phyloP scores from a whole-genome alignment of 2,113 vertebrate species.

The Oryzias celebensis region DNA sequence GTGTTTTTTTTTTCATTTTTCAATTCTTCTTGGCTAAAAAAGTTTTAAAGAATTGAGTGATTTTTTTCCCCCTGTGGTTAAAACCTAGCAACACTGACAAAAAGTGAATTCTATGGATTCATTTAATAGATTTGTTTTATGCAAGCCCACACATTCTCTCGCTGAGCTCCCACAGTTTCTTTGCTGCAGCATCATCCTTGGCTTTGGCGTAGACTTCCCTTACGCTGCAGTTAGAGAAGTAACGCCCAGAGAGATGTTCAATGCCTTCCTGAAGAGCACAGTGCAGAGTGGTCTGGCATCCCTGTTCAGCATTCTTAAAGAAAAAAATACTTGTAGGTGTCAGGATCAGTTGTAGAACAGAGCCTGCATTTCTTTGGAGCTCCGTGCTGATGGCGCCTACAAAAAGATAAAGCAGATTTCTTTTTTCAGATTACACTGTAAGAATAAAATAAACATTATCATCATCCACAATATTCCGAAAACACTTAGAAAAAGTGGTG shows the following conservation, averaged over 20 bases:
- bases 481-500: neutral
- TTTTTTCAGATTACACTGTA: no score
- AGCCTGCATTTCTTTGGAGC: conserved; percentile 67
- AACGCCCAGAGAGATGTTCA: conserved; percentile 85
- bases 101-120: neutral
- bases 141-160: conserved; percentile 71
- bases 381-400: conserved; percentile 82
- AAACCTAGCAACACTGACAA: no score
- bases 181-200: conserved; percentile 81
- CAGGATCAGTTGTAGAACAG: neutral
- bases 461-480: no score
- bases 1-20: no score
- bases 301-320: conserved; percentile 73
- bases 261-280: conserved; percentile 85
- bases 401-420: neutral
- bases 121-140: neutral
- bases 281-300: conserved; percentile 83
- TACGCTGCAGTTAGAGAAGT: conserved; percentile 79
- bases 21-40: no score
- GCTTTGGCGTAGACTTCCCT: conserved; percentile 47
- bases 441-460: no score
- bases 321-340: conserved; percentile 74
- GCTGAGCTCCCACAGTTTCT: conserved; percentile 88
- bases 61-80: no score
- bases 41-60: no score